Evolutionary conservation across 23 tunicate species (phyloP), one percentile per base, ranked within the genome.

Genomic region (Ciona savignyi): DNA sequence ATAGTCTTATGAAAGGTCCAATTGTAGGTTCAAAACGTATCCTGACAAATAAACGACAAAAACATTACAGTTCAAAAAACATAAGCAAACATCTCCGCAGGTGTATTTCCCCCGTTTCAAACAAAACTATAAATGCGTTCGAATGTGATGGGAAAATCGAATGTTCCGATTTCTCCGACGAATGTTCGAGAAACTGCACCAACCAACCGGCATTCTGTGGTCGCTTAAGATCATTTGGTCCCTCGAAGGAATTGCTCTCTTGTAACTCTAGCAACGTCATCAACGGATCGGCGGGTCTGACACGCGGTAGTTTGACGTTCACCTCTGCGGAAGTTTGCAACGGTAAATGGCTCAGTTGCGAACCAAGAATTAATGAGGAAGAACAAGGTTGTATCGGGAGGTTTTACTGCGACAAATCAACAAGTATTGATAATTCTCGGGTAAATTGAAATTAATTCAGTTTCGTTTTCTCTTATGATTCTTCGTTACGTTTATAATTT

Each of bases 101-200:
- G 32, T 85, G 83, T 60, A 11, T 68, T 0, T 71, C 42, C 6
- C 33, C 77, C 63, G 72, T 20, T 4, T 4, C 33, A 24, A 79
- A 51, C 51, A 78, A 76, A n/a, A 31, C 68, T 3, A 74, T 20
- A 23, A 70, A n/a, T n/a, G 93, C 93, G 19, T 27, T 72, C 23
- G 22, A 32, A 1, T 86, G 93, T 65, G 85, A 86, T 29, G 93
- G 93, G 23, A 32, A 34, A 31, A 79, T 70, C 30, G 93, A 86
- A 65, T 86, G 93, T 32, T 60, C 23, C 60, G 93, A 86, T 33
- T 30, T 74, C 1, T 34, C 85, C 23, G 93, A 86, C 70, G 93
- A 86, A 74, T 86, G 93, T 60, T 62, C 23, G 4, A 30, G 68
- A 20, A 30, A 29, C 51, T 74, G 78, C 49, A 30, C 25, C 2